Evolutionary conservation across 2,888 invertebrate species (phyloP).

Genomic region (Melangyna quadrimaculata): DNA sequence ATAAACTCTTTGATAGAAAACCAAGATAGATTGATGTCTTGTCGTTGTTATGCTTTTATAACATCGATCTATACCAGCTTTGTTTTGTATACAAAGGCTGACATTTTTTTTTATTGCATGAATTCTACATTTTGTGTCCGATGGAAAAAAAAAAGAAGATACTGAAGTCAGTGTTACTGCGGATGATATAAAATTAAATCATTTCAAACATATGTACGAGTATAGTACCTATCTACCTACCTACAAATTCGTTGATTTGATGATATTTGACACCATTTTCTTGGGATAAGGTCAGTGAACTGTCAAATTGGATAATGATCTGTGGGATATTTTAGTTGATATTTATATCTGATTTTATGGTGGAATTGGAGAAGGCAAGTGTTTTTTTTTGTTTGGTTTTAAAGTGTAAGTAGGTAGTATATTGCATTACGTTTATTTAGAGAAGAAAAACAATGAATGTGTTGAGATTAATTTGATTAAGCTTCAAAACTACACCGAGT

Average conservation of each 20-base stretch:
- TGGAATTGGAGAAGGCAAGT: not conserved
- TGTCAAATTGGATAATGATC: not conserved
- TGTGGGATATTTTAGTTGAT: not conserved
- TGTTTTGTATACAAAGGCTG: not conserved
- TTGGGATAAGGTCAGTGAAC: not conserved
- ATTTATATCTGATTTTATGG: not conserved
- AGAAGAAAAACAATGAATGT: no score
- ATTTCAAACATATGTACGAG: not conserved
- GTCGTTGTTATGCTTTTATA: not conserved
- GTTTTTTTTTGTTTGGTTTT: not conserved
- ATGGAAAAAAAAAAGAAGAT: not conserved
- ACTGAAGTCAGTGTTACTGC: not conserved
- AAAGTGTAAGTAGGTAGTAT: not conserved
- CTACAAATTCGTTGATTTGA: not conserved
- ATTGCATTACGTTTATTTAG: no score
- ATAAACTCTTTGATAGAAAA: not conserved
- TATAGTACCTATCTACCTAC: not conserved
- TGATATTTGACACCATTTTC: conserved; percentile 5
- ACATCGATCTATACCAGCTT: not conserved
- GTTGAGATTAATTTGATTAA: no score
- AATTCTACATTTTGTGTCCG: no score
- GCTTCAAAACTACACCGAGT: no score
- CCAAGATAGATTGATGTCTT: not conserved
- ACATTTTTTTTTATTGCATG: not conserved
- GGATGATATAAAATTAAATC: not conserved